Evolutionary conservation across 2,113 vertebrate genomes (phyloP).

Genomic region (Ochotona curzoniae): DNA sequence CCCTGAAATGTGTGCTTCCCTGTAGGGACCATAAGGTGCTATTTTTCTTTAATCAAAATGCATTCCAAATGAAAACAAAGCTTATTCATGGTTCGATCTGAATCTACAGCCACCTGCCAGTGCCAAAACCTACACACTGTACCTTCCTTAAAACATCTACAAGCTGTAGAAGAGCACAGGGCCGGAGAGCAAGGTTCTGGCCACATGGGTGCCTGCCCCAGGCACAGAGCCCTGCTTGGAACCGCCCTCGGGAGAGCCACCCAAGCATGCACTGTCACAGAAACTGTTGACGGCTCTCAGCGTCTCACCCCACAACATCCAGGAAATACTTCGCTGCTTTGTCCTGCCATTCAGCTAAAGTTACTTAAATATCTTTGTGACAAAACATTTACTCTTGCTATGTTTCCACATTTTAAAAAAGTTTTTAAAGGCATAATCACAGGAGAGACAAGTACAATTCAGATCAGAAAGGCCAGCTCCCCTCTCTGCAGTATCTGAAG

Average conservation of each 20-base stretch:
- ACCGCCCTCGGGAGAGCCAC: neutral
- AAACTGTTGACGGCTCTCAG: neutral
- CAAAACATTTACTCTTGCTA: neutral
- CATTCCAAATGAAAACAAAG: neutral
- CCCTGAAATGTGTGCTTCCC: neutral
- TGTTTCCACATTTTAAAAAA: neutral
- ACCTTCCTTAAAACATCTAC: neutral
- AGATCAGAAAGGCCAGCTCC: neutral
- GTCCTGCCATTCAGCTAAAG: neutral
- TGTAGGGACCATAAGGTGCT: neutral
- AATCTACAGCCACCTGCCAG: neutral
- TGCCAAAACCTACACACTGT: neutral
- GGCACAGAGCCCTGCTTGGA: rapidly evolving
- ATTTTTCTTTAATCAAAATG: neutral
- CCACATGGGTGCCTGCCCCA: neutral
- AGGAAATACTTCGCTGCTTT: neutral
- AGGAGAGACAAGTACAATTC: neutral
- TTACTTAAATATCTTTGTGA: neutral
- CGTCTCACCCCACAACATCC: neutral
- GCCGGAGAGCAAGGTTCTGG: neutral
- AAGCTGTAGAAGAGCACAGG: neutral
- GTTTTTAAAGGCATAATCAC: neutral
- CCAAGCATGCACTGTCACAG: neutral
- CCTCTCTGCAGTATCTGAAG: neutral
- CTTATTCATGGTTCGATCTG: neutral